Evolutionary conservation across 2,888 invertebrate species (phyloP).

Genomic region (Petrolisthes manimaculis): DNA sequence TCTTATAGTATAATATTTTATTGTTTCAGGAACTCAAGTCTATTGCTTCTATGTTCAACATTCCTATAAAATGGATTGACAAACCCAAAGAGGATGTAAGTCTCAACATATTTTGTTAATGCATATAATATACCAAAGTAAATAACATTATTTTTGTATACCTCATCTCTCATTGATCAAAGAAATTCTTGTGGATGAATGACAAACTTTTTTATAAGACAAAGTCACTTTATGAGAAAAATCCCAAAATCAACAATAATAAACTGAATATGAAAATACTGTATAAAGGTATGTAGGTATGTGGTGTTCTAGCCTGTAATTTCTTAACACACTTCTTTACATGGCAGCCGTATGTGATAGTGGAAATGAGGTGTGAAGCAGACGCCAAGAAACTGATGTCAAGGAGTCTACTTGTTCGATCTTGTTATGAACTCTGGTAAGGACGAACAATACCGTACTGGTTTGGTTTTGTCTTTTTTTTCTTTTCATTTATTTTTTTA

Average conservation of each 20-base stretch:
- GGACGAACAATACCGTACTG: background rate
- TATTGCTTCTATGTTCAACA: constrained; percentile 54
- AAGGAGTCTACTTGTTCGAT: constrained; percentile 83
- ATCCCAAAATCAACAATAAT: no score
- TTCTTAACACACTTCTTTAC: background rate
- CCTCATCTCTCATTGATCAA: background rate
- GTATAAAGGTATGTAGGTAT: no score
- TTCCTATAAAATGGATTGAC: constrained; percentile 58
- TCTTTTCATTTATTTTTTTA: background rate
- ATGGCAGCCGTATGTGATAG: constrained; percentile 84
- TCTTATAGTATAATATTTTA: background rate
- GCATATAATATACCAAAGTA: background rate
- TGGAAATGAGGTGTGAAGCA: constrained; percentile 81
- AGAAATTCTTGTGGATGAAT: background rate
- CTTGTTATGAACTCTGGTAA: constrained; percentile 84
- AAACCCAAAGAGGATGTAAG: constrained; percentile 63
- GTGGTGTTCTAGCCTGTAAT: background rate
- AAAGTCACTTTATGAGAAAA: background rate
- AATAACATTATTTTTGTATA: background rate
- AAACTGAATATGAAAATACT: no score
- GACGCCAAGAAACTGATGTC: constrained; percentile 81
- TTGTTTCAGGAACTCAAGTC: constrained; percentile 54
- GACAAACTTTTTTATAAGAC: background rate
- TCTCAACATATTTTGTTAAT: background rate
- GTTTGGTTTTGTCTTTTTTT: background rate